Conservation (phyloP, 2,113 vertebrate species). For the Sialia sialis region DNA sequence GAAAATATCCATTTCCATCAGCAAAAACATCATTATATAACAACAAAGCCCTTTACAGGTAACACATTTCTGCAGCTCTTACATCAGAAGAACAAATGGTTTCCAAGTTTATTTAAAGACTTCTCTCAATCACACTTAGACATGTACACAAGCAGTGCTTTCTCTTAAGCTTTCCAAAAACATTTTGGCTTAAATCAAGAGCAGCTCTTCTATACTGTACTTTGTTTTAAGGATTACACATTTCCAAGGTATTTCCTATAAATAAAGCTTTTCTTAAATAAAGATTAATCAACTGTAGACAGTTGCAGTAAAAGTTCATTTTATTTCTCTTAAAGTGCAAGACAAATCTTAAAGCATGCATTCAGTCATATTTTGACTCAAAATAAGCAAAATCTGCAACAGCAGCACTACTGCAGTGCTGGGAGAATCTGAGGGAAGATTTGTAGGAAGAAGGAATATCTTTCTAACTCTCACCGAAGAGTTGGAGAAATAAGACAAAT, state of each 20-base stretch:
- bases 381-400: not conserved
- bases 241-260: not conserved
- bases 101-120: not conserved
- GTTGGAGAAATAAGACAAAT: not conserved
- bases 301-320: not conserved
- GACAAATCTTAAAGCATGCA: not conserved
- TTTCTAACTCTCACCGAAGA: not conserved
- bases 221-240: slow-evolving; percentile 6
- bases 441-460: not conserved
- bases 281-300: not conserved
- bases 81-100: not conserved
- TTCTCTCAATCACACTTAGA: not conserved
- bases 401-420: not conserved
- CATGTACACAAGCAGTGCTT: not conserved
- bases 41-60: not conserved
- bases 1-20: not conserved
- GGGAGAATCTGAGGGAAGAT: not conserved
- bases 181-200: not conserved
- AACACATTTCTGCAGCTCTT: not conserved
- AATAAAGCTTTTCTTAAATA: slow-evolving; percentile 23
- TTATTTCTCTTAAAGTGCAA: not conserved
- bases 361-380: not conserved
- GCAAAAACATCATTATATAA: not conserved
- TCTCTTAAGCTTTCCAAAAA: not conserved
- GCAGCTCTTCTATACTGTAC: not conserved